Percentiles rank a stretch among this genome's conserved stretches.
Conservation (phyloP, 2,888 invertebrate genomes). For the Thereva unica region DNA sequence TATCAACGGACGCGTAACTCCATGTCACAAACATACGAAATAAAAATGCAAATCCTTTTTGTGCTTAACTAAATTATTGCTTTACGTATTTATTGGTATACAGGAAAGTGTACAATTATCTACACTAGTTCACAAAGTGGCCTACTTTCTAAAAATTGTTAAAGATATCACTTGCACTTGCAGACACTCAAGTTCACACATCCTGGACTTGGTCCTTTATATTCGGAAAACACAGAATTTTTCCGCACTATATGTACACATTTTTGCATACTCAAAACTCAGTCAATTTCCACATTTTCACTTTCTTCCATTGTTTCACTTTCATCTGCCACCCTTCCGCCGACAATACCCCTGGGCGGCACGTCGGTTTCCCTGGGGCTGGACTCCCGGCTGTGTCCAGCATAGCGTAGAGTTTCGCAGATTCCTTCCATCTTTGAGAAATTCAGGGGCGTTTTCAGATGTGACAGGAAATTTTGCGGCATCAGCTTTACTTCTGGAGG, state of each 20-base stretch:
- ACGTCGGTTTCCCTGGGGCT: constrained; percentile 25
- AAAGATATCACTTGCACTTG: no score
- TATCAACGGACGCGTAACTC: no score
- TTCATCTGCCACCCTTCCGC: constrained; percentile 43
- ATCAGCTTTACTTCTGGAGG: constrained; percentile 35
- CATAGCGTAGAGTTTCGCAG: constrained; percentile 43
- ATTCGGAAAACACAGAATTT: no score
- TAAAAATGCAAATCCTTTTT: no score
- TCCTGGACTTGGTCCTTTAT: no score
- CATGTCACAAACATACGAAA: no score
- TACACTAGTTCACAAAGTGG: no score
- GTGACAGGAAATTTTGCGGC: constrained; percentile 42
- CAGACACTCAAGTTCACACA: no score
- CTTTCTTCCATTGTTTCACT: constrained; percentile 49
- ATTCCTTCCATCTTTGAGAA: constrained; percentile 38
- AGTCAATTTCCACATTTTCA: constrained; percentile 59
- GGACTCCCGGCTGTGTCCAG: constrained; percentile 34
- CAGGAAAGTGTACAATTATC: no score
- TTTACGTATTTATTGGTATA: no score
- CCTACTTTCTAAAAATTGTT: no score
- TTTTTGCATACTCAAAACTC: constrained; percentile 24
- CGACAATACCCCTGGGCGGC: constrained; percentile 30
- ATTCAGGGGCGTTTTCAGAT: constrained; percentile 43
- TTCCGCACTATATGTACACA: neutral
- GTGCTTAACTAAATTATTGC: no score